Percentiles rank a stretch among this genome's conserved stretches.
Evolutionary conservation across 2,888 invertebrate species (phyloP).

Genomic region (Agonum fuliginosum): DNA sequence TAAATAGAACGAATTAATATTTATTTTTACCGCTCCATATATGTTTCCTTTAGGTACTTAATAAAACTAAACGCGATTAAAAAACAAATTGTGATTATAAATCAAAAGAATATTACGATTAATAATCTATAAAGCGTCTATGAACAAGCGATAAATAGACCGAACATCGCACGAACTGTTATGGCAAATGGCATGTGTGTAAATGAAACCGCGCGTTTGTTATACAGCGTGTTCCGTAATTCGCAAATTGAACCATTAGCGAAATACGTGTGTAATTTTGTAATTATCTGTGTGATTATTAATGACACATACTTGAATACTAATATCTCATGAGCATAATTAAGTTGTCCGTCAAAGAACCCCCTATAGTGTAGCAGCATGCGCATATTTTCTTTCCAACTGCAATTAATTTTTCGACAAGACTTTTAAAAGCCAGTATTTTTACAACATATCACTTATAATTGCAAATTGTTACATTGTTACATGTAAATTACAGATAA

Average conservation of each 20-base stretch:
- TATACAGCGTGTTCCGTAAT: constrained; percentile 1
- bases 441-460: no score
- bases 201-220: neutral
- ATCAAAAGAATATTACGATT: neutral
- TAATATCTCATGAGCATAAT: neutral
- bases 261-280: no score
- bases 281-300: no score
- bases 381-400: constrained; percentile 2
- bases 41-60: neutral
- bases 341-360: constrained; percentile 17
- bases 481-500: no score
- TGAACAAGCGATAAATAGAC: neutral
- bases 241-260: no score
- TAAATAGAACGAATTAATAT: constrained; percentile 22
- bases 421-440: no score
- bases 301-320: no score
- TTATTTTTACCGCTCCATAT: constrained; percentile 13
- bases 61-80: neutral
- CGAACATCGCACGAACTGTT: constrained; percentile 9
- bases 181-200: neutral
- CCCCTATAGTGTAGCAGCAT: neutral
- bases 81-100: constrained; percentile 29
- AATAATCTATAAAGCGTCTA: constrained; percentile 9
- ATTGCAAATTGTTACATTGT: no score
- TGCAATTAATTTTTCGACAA: constrained; percentile 9